These are phyloP conservation scores for Chrysochloris asiatica DNA, from an alignment of 2,113 vertebrate genomes.

Conservation along the genomic window DNA sequence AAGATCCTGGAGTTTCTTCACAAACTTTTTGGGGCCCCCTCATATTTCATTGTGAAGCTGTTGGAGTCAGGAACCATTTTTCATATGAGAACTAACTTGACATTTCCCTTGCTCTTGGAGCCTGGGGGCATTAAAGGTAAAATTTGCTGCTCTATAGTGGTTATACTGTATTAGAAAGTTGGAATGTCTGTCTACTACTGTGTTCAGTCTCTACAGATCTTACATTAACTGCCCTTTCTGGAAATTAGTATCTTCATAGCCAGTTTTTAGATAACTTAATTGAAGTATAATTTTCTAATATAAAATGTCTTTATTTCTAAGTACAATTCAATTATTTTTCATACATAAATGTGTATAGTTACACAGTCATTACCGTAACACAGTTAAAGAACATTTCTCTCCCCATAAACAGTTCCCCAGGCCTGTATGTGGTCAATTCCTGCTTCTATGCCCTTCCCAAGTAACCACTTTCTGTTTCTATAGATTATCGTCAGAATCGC, in stretches of 20 bases:
- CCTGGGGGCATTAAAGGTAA: not conserved
- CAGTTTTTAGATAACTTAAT: not conserved
- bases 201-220: not conserved
- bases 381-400: constrained; percentile 18
- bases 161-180: not conserved
- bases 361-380: not conserved
- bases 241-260: constrained; percentile 21
- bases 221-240: not conserved
- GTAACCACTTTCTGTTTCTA: not conserved
- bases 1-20: no score
- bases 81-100: not conserved
- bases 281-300: constrained; percentile 23
- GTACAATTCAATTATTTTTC: not conserved
- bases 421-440: not conserved
- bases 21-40: no score
- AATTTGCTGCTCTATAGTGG: not conserved
- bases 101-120: not conserved
- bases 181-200: not conserved
- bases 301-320: not conserved
- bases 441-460: not conserved
- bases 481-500: not conserved
- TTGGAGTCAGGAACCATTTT: not conserved
- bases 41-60: not conserved
- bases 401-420: not conserved
- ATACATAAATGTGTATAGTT: not conserved